These are phyloP conservation scores for Galaxias olidus DNA, from an alignment of 2,797 vertebrate genomes.

Conservation along the genomic window DNA sequence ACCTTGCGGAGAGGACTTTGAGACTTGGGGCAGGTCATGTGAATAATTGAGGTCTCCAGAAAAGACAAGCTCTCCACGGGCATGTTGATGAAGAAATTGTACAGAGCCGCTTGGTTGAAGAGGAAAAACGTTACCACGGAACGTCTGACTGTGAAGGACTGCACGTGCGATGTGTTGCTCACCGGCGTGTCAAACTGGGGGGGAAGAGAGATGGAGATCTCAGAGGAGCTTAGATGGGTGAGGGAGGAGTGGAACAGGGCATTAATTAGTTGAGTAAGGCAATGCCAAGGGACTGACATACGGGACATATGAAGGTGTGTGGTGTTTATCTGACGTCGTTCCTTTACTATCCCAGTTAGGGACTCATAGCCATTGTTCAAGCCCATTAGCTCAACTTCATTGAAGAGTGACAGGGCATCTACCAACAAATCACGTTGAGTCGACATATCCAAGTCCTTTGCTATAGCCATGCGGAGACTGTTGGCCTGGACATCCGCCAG, in stretches of 20 bases:
- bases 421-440: constrained; percentile 43
- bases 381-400: constrained; percentile 74
- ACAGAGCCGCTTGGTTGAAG: constrained; percentile 74
- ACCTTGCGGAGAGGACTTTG: constrained; percentile 74
- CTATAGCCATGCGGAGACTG: constrained; percentile 49
- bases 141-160: constrained; percentile 59
- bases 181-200: accelerated
- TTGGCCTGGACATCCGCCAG: constrained; percentile 46
- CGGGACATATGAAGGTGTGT: constrained; percentile 71
- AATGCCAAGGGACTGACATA: constrained; percentile 66
- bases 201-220: not conserved
- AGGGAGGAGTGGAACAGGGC: constrained; percentile 67
- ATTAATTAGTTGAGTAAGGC: constrained; percentile 57
- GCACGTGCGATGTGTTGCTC: constrained; percentile 39
- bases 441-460: not conserved
- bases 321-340: constrained; percentile 55
- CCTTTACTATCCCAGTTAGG: constrained; percentile 43
- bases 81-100: constrained; percentile 79
- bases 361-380: constrained; percentile 42
- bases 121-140: constrained; percentile 52
- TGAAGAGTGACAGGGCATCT: constrained; percentile 72
- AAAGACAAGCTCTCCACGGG: constrained; percentile 75
- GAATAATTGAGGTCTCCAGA: constrained; percentile 71
- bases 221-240: constrained; percentile 43
- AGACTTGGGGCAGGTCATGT: constrained; percentile 83